Base-by-base conservation (phyloP, 2,113 vertebrate species). In the Gopherus evgoodei region DNA sequence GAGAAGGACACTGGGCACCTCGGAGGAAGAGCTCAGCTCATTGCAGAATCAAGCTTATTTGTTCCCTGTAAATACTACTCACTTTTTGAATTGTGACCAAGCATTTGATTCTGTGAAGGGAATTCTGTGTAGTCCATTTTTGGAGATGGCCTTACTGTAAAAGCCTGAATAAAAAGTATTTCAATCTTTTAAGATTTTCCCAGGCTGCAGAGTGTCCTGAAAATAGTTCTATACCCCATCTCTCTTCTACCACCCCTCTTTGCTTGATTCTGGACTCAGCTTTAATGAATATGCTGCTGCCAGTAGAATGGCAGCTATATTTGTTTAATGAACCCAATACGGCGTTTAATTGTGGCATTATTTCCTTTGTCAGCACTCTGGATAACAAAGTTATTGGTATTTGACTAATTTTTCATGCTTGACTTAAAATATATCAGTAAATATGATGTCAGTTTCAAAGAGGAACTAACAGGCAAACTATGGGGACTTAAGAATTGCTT, bases 341-440 rank as follows among this genome's bases (percentile, higher is more conserved):
- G 54, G 57, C 12, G 1, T 94, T 91, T 97, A 96, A 95, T 88
- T 93, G 79, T 56, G 92, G 80, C 75, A 27, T 93, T 89, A 87
- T 84, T 88, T 93, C 78, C 52, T 95, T 93, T 93, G 89, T 93
- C 88, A 92, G 80, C 5, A 4, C 14, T 86, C 84, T 95, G 89
- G 81, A 91, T 93, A 95, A 94, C 52, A 87, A 93, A 97, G 62
- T 90, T 96, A 93, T 80, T 94, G 88, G n/a, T 78, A 85, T 96
- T 95, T 95, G 59, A 93, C 42, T 86, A 52, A 72, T 82, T 97
- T 96, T 92, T 95, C 85, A 86, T 54, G 83, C 62, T 96, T 95
- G 92, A 83, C 86, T 94, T 94, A 81, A 95, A 96, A 90, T 93
- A 75, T 88, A 92, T 90, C 88, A 59, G 86, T 94, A 94, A 97